A percentile compares a stretch with the other conserved stretches of the same genome.
Evolutionary conservation across 2,888 invertebrate species (phyloP).

Genomic region (Ectemnius continuus): DNA sequence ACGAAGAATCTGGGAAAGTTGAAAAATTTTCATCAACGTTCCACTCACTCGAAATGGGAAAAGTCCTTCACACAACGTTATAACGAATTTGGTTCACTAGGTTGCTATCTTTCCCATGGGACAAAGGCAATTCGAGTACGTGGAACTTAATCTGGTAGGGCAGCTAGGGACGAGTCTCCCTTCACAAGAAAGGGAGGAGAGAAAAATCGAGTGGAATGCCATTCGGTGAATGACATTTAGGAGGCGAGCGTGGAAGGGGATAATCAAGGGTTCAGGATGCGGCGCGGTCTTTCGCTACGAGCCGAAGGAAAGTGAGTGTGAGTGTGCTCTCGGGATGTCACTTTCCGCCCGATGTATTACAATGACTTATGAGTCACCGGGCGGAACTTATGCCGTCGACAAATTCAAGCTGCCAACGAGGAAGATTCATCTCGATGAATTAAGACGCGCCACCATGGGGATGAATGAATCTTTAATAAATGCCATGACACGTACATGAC

Average conservation of each 20-base stretch:
- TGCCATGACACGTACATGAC: no score
- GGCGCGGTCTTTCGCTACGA: slow-evolving; percentile 26
- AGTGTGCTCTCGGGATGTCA: slow-evolving; percentile 27
- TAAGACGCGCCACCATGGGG: not conserved
- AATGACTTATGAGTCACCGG: slow-evolving; percentile 43
- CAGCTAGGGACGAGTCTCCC: slow-evolving; percentile 9
- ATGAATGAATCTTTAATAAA: not conserved
- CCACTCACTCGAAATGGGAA: no score
- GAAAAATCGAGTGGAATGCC: slow-evolving; percentile 31
- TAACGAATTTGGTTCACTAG: no score
- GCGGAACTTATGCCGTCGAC: slow-evolving; percentile 21
- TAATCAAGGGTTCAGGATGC: slow-evolving; percentile 24
- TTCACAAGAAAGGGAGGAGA: not conserved
- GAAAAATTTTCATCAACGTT: no score
- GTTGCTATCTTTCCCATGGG: not conserved
- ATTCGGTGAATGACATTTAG: slow-evolving; percentile 27
- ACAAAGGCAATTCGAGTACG: not conserved
- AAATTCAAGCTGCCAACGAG: slow-evolving; percentile 10
- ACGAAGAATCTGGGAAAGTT: not conserved
- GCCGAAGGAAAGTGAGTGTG: slow-evolving; percentile 24
- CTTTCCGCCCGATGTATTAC: slow-evolving; percentile 35
- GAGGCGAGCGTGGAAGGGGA: slow-evolving; percentile 19
- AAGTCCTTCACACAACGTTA: no score
- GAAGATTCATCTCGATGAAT: slow-evolving; percentile 10
- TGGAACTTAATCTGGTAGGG: not conserved